A percentile compares a stretch with the other conserved stretches of the same genome.
phyloP scores from a whole-genome alignment of 1,140 invertebrate genomes.

The Cydia strobilella region DNA sequence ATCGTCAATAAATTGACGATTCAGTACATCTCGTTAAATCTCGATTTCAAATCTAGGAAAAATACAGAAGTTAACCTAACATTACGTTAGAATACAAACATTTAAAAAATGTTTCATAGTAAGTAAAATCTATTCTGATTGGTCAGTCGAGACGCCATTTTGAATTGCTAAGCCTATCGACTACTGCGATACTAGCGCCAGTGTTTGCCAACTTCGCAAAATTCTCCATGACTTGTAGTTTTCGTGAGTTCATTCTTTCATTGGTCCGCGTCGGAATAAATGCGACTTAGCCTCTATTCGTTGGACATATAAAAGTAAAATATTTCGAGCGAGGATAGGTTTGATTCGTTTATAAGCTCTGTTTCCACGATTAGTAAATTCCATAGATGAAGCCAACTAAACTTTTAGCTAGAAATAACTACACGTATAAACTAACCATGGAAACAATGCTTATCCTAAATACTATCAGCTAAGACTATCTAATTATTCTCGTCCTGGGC shows the following conservation, averaged over 20 bases:
- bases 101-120: background rate
- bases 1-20: background rate
- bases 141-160: background rate
- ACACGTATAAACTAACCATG: background rate
- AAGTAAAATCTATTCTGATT: background rate
- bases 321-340: slow-evolving; percentile 39
- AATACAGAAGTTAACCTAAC: background rate
- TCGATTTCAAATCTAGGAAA: slow-evolving; percentile 12
- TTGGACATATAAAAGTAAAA: slow-evolving; percentile 51
- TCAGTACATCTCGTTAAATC: background rate
- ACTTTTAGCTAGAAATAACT: background rate
- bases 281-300: slow-evolving; percentile 58
- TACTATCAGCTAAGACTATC: background rate
- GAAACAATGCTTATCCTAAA: background rate
- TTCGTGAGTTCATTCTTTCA: slow-evolving; percentile 38
- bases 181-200: slow-evolving; percentile 7
- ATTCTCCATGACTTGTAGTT: background rate
- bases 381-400: too few species aligned
- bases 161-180: background rate
- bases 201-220: background rate
- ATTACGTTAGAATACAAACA: slow-evolving; percentile 2
- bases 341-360: slow-evolving; percentile 12
- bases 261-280: slow-evolving; percentile 43
- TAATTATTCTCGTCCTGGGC: slow-evolving; percentile 67
- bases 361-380: background rate